These are phyloP conservation scores for Encarsia formosa DNA, from an alignment of 2,888 invertebrate genomes.

Conservation along the genomic window DNA sequence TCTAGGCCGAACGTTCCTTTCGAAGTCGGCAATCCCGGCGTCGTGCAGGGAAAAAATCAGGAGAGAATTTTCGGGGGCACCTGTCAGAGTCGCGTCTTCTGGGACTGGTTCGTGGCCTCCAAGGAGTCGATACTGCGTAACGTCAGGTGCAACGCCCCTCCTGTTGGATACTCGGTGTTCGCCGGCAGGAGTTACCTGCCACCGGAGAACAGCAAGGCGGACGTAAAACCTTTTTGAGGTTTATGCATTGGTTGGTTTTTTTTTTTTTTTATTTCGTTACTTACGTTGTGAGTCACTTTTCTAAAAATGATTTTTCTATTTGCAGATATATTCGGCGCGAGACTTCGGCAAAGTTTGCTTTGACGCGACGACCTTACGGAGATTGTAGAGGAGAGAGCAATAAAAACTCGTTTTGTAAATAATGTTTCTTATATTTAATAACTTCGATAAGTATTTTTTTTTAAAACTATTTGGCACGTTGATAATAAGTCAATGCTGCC, in stretches of 20 bases:
- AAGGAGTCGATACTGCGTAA: conserved; percentile 35
- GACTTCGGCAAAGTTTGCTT: too few relatives aligned
- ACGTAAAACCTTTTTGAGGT: not conserved
- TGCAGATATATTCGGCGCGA: too few relatives aligned
- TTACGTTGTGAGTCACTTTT: too few relatives aligned
- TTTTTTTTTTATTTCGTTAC: conserved; percentile 7
- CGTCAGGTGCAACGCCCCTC: conserved; percentile 30
- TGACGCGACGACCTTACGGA: too few relatives aligned
- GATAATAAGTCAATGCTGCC: too few relatives aligned
- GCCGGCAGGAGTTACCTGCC: not conserved
- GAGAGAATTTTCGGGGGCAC: conserved; percentile 15
- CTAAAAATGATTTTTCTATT: too few relatives aligned
- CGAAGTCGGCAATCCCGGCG: not conserved
- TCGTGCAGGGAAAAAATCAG: not conserved
- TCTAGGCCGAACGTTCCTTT: conserved; percentile 28
- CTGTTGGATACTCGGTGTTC: too few relatives aligned
- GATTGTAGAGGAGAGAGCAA: too few relatives aligned
- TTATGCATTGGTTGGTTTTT: not conserved
- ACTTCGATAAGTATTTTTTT: too few relatives aligned
- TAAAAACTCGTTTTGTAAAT: too few relatives aligned
- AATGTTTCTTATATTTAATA: too few relatives aligned
- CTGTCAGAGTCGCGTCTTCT: conserved; percentile 35
- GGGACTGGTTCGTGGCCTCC: conserved; percentile 39
- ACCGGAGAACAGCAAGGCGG: not conserved
- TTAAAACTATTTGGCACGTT: too few relatives aligned